Evolutionary conservation across 2,797 vertebrate genomes (phyloP), one percentile per base, ranked within the genome.

Genomic region (Delichon dasypus): DNA sequence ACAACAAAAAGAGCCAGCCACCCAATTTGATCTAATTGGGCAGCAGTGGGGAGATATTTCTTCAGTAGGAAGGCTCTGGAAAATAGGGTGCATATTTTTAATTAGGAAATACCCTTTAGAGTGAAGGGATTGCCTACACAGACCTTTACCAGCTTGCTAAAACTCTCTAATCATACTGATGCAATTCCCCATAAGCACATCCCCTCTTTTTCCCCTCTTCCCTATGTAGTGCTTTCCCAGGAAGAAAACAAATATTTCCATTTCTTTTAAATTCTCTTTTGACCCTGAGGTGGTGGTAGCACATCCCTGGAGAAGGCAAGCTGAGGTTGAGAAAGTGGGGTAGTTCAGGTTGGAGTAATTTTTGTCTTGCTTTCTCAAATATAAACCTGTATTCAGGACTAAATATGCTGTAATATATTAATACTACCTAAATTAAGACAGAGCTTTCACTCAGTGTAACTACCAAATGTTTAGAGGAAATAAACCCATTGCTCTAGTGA

Each of bases 1-100:
- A 88, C 83, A 95, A 95, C 94, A 97, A 96, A 96, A 97, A 82
- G 93, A 71, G 90, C 60, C 54, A 90, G 91, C 93, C 96, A 96
- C 94, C 94, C 93, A 97, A 89, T 97, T 96, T 71, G 93, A 96
- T 97, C 95, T 97, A 88, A 97, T 97, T 97, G 96, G 94, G 78
- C 38, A 8, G 94, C 23, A 54, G 62, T 93, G 62, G 74, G 44
- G 91, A 90, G 92, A 91, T 89, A 79, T 81, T 91, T 75, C 79
- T 88, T 66, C 83, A 40, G 73, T 40, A 70, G 66, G 74, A 94
- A 90, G 44, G 64, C 90, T 82, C 94, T 94, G 76, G 78, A 95
- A 96, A 93, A 84, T 18, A 47, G 79, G 66, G 74, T 95, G 76
- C 83, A 40, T 92, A 88, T 77, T 93, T 86, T 91, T 92, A 88